Percentiles rank a stretch among this genome's conserved stretches.
phyloP scores from a whole-genome alignment of 2,113 vertebrate species.

The Paramisgurnus dabryanus region DNA sequence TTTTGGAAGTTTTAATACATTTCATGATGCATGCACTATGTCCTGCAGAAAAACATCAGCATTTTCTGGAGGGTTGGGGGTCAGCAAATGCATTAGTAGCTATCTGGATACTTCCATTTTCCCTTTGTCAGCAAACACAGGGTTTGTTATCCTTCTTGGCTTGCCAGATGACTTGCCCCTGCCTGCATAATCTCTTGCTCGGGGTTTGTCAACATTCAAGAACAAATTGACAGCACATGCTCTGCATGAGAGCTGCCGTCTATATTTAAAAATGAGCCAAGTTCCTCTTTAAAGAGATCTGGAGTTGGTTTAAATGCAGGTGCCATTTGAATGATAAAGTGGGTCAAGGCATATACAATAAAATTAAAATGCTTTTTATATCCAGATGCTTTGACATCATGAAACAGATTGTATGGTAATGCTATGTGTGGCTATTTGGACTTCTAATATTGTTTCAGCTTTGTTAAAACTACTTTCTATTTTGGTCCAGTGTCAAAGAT shows the following conservation, averaged over 20 bases:
- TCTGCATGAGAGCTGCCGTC: constrained; percentile 17
- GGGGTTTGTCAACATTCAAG: constrained; percentile 56
- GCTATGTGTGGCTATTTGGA: constrained; percentile 13
- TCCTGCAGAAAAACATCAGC: neutral
- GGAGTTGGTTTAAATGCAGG: constrained; percentile 21
- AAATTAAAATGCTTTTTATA: constrained; percentile 9
- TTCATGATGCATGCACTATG: neutral
- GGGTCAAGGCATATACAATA: constrained; percentile 2
- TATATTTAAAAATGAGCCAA: constrained; percentile 1
- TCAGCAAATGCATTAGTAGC: constrained; percentile 37
- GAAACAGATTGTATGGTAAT: neutral
- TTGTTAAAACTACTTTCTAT: neutral
- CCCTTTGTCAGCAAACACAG: constrained; percentile 59
- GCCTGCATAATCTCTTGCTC: constrained; percentile 62
- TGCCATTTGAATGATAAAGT: constrained; percentile 15
- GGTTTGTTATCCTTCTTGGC: constrained; percentile 53
- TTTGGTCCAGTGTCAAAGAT: constrained; percentile 34
- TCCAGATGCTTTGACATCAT: neutral
- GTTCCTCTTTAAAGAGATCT: neutral
- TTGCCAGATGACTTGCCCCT: constrained; percentile 62
- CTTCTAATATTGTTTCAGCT: neutral
- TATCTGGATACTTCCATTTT: constrained; percentile 52
- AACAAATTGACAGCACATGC: constrained; percentile 57
- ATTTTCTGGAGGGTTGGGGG: neutral
- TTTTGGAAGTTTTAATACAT: neutral